Evolutionary conservation across 2,888 invertebrate species (phyloP).

Genomic region (Drosophila yooni): DNA sequence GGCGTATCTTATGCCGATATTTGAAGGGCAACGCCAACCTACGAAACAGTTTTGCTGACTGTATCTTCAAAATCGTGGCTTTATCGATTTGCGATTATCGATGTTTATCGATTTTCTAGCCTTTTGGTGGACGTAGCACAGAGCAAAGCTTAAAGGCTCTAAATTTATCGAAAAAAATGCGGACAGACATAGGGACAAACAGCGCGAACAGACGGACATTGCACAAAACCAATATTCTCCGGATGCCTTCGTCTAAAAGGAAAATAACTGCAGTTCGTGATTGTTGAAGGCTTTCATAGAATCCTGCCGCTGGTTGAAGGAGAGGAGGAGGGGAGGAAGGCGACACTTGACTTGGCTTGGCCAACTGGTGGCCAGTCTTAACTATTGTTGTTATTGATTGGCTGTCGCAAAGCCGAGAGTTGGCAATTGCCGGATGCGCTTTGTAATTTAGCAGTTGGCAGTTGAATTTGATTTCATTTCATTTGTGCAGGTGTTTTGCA

Average conservation of each 20-base stretch:
- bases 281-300: background rate
- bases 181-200: background rate
- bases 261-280: background rate
- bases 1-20: background rate
- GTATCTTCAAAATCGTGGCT: background rate
- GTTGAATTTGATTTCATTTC: slow-evolving; percentile 56
- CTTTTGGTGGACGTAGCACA: background rate
- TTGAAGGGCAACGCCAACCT: background rate
- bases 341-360: slow-evolving; percentile 4
- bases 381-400: slow-evolving; percentile 56
- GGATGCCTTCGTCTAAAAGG: background rate
- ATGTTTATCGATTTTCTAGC: background rate
- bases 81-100: background rate
- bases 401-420: slow-evolving; percentile 1
- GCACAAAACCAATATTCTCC: background rate
- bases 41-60: background rate
- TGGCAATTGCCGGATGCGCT: slow-evolving; percentile 15
- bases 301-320: too few species aligned
- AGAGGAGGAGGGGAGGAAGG: background rate
- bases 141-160: too few species aligned
- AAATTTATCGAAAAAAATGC: too few species aligned
- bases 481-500: slow-evolving; percentile 73
- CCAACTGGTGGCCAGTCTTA: slow-evolving; percentile 20
- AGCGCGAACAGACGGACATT: background rate
- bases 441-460: slow-evolving; percentile 21